These are phyloP conservation scores for Mimumesa dahlbomi DNA, from an alignment of 2,888 invertebrate genomes.

Conservation along the genomic window DNA sequence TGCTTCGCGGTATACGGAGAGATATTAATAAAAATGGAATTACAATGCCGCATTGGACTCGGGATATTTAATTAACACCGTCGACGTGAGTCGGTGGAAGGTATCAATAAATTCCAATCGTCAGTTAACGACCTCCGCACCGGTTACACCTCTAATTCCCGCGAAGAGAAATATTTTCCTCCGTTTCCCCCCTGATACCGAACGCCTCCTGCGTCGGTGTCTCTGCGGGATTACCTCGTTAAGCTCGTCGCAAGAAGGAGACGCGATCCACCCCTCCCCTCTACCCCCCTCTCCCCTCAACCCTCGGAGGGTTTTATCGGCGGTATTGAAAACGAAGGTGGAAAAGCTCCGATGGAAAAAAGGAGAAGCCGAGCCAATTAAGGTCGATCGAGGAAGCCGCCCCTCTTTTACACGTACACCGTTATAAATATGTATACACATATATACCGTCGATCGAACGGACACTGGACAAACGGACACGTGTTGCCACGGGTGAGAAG, in stretches of 20 bases:
- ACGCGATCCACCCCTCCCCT: conserved; percentile 10
- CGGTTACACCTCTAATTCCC: not conserved
- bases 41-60: too few species aligned
- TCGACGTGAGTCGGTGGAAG: too few species aligned
- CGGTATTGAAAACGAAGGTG: conserved; percentile 46
- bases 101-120: too few species aligned
- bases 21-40: too few species aligned
- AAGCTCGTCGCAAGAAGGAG: conserved; percentile 36
- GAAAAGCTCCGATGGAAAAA: conserved; percentile 40
- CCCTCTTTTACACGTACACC: conserved; percentile 36
- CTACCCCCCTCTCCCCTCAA: too few species aligned
- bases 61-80: too few species aligned
- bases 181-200: too few species aligned
- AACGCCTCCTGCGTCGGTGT: too few species aligned
- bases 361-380: conserved; percentile 65
- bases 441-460: conserved; percentile 16
- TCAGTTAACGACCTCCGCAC: too few species aligned
- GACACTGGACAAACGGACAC: conserved; percentile 12
- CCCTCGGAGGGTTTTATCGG: conserved; percentile 49
- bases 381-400: conserved; percentile 63
- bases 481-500: conserved; percentile 22
- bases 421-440: conserved; percentile 11
- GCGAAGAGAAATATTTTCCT: conserved; percentile 25
- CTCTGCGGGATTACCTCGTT: conserved; percentile 52
- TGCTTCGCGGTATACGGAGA: too few species aligned